Conservation (phyloP, 2,888 invertebrate genomes). For the Erebia epiphron region DNA sequence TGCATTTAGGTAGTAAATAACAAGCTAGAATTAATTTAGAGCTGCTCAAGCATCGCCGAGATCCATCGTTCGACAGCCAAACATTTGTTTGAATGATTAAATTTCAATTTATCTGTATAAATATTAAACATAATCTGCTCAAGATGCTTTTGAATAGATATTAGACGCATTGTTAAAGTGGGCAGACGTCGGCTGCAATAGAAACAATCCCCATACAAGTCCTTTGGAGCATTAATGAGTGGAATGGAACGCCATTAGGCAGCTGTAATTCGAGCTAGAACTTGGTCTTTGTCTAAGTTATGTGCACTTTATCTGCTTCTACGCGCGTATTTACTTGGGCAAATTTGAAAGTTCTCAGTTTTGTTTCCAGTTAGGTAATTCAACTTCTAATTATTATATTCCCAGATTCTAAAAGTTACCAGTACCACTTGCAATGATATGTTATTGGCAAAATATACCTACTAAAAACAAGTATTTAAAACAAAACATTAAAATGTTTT, state of each 20-base stretch:
- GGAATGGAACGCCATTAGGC: constrained; percentile 42
- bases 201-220: constrained; percentile 42
- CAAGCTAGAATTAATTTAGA: no score
- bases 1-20: no score
- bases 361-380: background rate
- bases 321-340: constrained; percentile 32
- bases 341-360: constrained; percentile 24
- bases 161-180: constrained; percentile 31
- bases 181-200: constrained; percentile 35
- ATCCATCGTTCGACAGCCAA: no score
- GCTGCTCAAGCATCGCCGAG: no score
- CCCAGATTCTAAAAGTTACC: no score
- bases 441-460: no score
- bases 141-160: constrained; percentile 26
- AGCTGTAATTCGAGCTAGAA: constrained; percentile 42
- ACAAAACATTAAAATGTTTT: no score
- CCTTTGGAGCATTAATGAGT: constrained; percentile 42
- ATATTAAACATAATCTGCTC: constrained; percentile 10
- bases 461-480: no score
- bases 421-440: background rate
- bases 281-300: constrained; percentile 42
- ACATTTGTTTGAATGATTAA: no score
- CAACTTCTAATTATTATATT: background rate
- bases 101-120: constrained; percentile 9
- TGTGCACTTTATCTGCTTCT: constrained; percentile 37